Evolutionary conservation across 1,140 invertebrate species (phyloP), one percentile per base, ranked within the genome.

Genomic region (Lordiphosa collinella): DNA sequence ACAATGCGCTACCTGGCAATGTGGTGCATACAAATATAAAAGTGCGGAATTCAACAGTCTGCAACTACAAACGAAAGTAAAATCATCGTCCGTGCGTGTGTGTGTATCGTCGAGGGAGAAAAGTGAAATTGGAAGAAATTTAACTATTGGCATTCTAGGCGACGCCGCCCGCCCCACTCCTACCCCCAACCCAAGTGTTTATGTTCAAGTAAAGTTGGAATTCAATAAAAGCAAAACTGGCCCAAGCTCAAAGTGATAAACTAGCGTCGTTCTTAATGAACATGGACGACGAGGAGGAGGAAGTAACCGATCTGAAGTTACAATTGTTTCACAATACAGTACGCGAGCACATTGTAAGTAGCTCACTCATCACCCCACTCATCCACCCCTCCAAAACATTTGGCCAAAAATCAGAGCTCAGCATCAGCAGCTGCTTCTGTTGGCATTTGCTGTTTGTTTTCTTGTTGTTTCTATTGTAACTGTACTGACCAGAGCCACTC

Each of bases 281-380:
- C 59, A 88, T 88, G 82, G 78, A 86, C 3, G 86, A 88, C 3
- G 91, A 91, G 57, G 91, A 91, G 55, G 94, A 94, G 86, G 92
- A 93, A 89, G 92, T 93, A 43, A 92, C 93, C 48, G 94, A 95
- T 89, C 89, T 95, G 64, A 91, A 94, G 73, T 94, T 96, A 89
- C 95, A 96, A 90, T 92, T 95, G 88, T 98, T 98, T 90, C 96
- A 97, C 90, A 97, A 97, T 88, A 97, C 95, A 85, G 94, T 98
- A 54, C 91, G 96, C 63, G 96, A 97, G 90, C 95, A 97, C 90
- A 96, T 97, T 79, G 96, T 97, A 90, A 95, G 95, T 94, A n/a
- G 12, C 10, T 8, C 16, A 6, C 43, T 36, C 31, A 32, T 43
- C 29, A 50, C 36, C 4, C 9, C 3, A 61, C 53, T 43, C 29